Conservation (phyloP, 2,113 vertebrate genomes). For the Polypterus bichir region DNA sequence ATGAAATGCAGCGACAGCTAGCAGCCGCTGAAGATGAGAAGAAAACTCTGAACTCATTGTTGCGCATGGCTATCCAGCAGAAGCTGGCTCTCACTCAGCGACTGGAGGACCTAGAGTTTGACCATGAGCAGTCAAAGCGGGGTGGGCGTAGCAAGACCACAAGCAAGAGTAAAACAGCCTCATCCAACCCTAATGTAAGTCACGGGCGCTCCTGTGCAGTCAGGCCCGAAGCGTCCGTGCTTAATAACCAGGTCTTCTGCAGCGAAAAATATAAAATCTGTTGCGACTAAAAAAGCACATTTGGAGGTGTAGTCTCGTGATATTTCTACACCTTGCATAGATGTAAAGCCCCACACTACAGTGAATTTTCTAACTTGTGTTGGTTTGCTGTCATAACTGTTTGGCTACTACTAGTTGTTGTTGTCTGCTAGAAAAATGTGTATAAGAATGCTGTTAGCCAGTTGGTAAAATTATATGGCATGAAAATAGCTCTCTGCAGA, state of each 20-base stretch:
- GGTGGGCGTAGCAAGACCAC: conserved; percentile 60
- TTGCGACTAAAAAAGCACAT: conserved; percentile 65
- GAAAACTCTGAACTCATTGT: conserved; percentile 92
- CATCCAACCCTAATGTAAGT: conserved; percentile 77
- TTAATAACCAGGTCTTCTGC: conserved; percentile 75
- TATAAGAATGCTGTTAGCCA: conserved; percentile 48
- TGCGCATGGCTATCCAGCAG: conserved; percentile 98
- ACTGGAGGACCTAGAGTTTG: conserved; percentile 84
- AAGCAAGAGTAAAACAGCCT: conserved; percentile 60
- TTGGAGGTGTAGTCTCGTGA: conserved; percentile 41
- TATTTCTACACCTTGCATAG: conserved; percentile 36
- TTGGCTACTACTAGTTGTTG: conserved; percentile 42
- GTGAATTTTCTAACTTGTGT: conserved; percentile 50
- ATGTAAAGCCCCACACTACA: conserved; percentile 55
- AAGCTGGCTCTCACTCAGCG: conserved; percentile 94
- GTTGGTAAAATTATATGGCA: conserved; percentile 52
- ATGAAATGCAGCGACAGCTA: conserved; percentile 94
- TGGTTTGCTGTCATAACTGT: conserved; percentile 50
- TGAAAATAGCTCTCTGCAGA: conserved; percentile 37
- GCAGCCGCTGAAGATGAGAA: conserved; percentile 93
- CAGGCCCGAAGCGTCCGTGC: conserved; percentile 56
- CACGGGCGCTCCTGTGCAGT: conserved; percentile 60
- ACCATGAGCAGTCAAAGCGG: conserved; percentile 82
- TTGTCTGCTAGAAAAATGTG: conserved; percentile 52
- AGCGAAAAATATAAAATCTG: conserved; percentile 94